Percentiles rank a stretch among this genome's conserved stretches.
These are phyloP conservation scores for Eulithis testata DNA, from an alignment of 2,888 invertebrate genomes.

Conservation along the genomic window DNA sequence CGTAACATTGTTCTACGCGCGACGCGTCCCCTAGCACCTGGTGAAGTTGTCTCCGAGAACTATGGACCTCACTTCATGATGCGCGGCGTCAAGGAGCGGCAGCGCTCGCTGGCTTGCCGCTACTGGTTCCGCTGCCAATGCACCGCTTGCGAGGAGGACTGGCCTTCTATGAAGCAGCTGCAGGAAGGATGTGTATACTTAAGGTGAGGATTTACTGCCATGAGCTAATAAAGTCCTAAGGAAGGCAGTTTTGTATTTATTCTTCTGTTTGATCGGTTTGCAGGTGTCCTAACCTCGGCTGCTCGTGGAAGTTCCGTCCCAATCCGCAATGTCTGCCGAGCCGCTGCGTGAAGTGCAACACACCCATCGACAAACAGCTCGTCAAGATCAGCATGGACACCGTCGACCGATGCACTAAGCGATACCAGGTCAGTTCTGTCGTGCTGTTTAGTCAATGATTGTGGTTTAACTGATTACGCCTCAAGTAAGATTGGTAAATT, in stretches of 20 bases:
- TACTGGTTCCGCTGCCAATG: slow-evolving; percentile 93
- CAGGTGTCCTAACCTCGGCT: slow-evolving; percentile 67
- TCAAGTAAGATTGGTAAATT: too few relatives aligned
- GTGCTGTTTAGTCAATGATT: background rate
- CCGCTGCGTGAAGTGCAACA: slow-evolving; percentile 63
- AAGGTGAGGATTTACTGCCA: slow-evolving; percentile 47
- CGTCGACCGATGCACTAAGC: slow-evolving; percentile 57
- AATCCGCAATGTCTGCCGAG: slow-evolving; percentile 54
- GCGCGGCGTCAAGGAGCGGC: slow-evolving; percentile 83
- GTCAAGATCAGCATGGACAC: slow-evolving; percentile 59
- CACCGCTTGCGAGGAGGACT: slow-evolving; percentile 88
- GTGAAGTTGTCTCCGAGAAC: slow-evolving; percentile 91
- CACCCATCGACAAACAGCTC: slow-evolving; percentile 57
- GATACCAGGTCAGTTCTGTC: slow-evolving; percentile 60
- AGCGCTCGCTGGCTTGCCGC: slow-evolving; percentile 86
- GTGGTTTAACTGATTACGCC: too few relatives aligned
- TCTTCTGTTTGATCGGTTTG: background rate
- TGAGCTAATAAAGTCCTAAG: too few relatives aligned
- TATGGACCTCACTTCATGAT: slow-evolving; percentile 91
- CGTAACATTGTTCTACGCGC: slow-evolving; percentile 89
- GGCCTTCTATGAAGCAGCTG: slow-evolving; percentile 88
- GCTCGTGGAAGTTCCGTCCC: slow-evolving; percentile 62
- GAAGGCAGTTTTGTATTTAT: too few relatives aligned
- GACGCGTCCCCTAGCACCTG: slow-evolving; percentile 86
- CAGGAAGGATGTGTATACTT: slow-evolving; percentile 57